Evolutionary conservation across 53 echinoderm and acorn worm genomes (phyloP), one percentile per base, ranked within the genome.

Genomic region (Holothuria scabra): DNA sequence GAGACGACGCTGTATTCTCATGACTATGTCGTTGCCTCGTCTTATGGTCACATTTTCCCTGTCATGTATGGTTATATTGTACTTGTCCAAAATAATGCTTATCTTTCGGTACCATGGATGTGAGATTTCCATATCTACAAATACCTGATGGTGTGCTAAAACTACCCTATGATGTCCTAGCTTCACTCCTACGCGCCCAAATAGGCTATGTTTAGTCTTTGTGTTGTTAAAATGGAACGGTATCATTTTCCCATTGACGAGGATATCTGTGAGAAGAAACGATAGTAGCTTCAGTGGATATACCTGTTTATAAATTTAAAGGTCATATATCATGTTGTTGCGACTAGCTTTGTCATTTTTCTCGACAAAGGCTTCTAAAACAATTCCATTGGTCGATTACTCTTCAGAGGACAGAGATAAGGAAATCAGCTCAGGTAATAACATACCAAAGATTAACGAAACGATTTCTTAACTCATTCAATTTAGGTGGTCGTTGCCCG

Each of bases 201-300:
- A 76, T 3, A 76, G 28, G 32, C 28, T 76, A 13, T 76, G 52
- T 44, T 44, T 41, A 33, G 78, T 56, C n/a, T 74, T 44, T 12
- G 32, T 52, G 13, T 56, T 56, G 33, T 33, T 70, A 19, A 76
- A 55, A 1, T 26, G 21, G 58, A 76, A 76, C 31, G 56, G 29
- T 32, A 31, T 19, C 78, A 76, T 76, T 24, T 29, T 76, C 25
- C 58, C 78, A 55, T 76, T 76, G 28, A 76, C 78, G 33, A 76
- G 78, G 31, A 76, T 76, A 56, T 76, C 78, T 76, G 78, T 14
- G 29, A 24, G 29, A 58, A 23, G n/a, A 56, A 0, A 6, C 7
- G 41, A 41, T 10, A 5, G 41, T 5, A 16, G 52, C 18, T 9
- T 52, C 18, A 52, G 5, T 10, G 5, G 0, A 16, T 16, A 1